These are phyloP conservation scores for Vipera latastei DNA, from an alignment of 2,797 vertebrate genomes.

Conservation along the genomic window DNA sequence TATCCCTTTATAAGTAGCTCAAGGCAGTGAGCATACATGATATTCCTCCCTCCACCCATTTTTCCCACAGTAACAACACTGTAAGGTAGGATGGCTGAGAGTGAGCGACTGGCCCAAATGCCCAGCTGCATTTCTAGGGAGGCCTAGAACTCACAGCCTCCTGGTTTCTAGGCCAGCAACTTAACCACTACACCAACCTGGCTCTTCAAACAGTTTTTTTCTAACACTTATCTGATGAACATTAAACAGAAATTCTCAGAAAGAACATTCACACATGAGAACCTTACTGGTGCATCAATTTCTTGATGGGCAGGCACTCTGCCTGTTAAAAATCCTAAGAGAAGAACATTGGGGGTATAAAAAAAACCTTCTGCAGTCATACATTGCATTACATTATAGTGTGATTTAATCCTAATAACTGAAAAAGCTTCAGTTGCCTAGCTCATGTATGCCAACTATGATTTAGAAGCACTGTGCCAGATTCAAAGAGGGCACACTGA, in stretches of 20 bases:
- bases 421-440: not conserved
- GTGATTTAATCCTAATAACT: not conserved
- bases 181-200: not conserved
- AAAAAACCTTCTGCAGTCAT: not conserved
- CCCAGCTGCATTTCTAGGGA: not conserved
- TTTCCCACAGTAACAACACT: not conserved
- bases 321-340: not conserved
- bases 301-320: not conserved
- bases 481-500: not conserved
- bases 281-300: not conserved
- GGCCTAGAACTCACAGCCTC: not conserved
- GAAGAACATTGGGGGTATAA: not conserved
- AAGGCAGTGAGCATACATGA: not conserved
- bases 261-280: not conserved
- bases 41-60: not conserved
- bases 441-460: not conserved
- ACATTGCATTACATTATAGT: not conserved
- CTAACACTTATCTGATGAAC: not conserved
- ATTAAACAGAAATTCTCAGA: not conserved
- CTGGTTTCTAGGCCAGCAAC: not conserved
- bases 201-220: not conserved
- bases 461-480: not conserved
- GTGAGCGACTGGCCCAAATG: not conserved
- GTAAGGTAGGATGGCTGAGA: not conserved
- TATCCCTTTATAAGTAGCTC: not conserved